A percentile compares a stretch with the other conserved stretches of the same genome.
Conservation (phyloP, 2,113 vertebrate genomes). For the Platysternon megacephalum region DNA sequence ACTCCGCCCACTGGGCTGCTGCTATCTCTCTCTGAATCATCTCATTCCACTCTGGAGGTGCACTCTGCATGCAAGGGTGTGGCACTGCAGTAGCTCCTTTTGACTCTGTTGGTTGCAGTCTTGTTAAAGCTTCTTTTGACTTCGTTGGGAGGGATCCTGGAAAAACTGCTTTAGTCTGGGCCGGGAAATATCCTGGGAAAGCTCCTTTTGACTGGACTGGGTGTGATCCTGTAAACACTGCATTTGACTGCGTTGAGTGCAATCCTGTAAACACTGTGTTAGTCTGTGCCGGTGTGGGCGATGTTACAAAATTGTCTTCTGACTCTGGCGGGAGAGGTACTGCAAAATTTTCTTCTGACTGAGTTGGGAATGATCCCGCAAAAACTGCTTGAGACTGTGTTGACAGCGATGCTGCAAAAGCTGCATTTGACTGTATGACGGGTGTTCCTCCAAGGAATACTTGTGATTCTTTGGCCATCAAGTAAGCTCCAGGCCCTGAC, state of each 20-base stretch:
- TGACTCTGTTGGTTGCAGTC: neutral
- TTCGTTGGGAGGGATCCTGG: neutral
- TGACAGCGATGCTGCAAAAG: rapidly evolving
- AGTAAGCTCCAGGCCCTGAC: neutral
- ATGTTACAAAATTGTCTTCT: neutral
- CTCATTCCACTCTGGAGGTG: rapidly evolving
- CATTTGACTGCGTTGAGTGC: neutral
- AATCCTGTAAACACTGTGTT: neutral
- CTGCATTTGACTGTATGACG: rapidly evolving
- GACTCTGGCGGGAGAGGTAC: neutral
- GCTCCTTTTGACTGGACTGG: neutral
- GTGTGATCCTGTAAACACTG: neutral
- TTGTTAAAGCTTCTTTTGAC: neutral
- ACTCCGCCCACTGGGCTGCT: no score
- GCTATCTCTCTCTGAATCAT: no score
- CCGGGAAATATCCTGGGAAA: neutral
- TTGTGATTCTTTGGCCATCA: neutral
- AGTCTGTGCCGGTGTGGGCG: neutral
- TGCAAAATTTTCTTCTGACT: rapidly evolving
- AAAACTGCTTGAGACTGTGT: rapidly evolving
- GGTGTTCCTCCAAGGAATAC: rapidly evolving
- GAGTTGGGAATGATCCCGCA: rapidly evolving
- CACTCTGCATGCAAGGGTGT: neutral
- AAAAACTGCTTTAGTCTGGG: neutral
- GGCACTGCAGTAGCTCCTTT: neutral